Evolutionary conservation across 2,113 vertebrate genomes (phyloP).

Genomic region (Propithecus coquereli): DNA sequence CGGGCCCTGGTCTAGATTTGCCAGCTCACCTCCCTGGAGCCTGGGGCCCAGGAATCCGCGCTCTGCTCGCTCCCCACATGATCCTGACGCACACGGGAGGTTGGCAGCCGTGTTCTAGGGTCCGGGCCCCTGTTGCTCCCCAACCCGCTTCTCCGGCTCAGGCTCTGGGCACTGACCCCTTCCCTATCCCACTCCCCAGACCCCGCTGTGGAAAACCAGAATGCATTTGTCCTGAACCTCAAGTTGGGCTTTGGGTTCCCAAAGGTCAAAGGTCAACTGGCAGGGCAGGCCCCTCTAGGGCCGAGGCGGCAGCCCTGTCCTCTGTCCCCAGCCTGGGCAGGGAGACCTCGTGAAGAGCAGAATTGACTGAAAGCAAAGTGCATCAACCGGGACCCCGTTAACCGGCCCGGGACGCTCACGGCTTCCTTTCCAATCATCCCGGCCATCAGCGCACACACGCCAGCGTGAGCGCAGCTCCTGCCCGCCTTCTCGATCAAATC

Average conservation of each 20-base stretch:
- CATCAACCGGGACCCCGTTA: neutral
- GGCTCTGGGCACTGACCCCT: neutral
- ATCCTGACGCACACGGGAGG: neutral
- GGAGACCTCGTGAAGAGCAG: neutral
- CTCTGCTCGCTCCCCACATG: accelerated
- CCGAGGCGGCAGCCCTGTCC: too few species aligned
- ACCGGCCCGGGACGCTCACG: accelerated
- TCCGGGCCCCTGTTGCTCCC: accelerated
- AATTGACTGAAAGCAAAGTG: neutral
- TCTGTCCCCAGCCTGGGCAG: neutral
- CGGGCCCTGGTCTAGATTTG: neutral
- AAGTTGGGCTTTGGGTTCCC: neutral
- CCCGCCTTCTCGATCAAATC: neutral
- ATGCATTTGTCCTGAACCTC: slow-evolving; percentile 47
- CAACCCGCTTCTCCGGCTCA: neutral
- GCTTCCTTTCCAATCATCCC: neutral
- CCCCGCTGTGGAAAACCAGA: neutral
- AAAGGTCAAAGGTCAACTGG: neutral
- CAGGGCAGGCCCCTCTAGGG: neutral
- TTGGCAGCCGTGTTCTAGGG: accelerated
- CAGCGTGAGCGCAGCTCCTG: neutral
- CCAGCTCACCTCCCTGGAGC: neutral
- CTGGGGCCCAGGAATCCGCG: accelerated
- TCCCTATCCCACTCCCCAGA: neutral
- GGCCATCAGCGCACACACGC: accelerated